phyloP scores from a whole-genome alignment of 2,888 invertebrate species.

The Caenorhabditis panamensis region DNA sequence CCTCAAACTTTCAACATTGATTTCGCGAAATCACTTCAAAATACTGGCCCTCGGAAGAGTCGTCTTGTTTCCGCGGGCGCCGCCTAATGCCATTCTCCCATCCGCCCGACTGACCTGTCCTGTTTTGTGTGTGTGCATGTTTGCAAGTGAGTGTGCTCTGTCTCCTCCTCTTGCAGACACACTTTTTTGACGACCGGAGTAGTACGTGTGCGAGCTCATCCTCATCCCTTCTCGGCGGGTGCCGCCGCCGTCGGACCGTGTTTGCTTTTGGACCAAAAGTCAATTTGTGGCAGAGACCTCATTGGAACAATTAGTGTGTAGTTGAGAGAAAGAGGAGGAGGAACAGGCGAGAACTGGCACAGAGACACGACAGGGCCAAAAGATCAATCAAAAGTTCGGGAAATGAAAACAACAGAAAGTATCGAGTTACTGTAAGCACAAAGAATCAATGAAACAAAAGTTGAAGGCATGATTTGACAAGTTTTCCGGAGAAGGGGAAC shows the following conservation, averaged over 20 bases:
- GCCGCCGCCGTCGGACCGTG: conserved; percentile 18
- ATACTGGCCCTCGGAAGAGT: conserved; percentile 33
- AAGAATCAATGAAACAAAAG: too few relatives aligned
- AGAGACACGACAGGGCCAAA: conserved; percentile 13
- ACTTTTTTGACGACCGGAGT: conserved; percentile 55
- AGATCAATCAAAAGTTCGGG: conserved; percentile 24
- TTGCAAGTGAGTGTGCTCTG: conserved; percentile 40
- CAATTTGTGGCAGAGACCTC: conserved; percentile 34
- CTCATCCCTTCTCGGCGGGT: neutral
- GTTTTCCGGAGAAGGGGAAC: too few relatives aligned
- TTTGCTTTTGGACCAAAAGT: conserved; percentile 57
- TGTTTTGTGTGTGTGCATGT: conserved; percentile 49
- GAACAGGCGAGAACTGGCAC: conserved; percentile 5
- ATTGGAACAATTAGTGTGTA: conserved; percentile 47
- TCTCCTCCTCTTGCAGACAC: conserved; percentile 39
- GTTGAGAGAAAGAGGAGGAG: neutral
- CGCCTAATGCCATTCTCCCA: conserved; percentile 37
- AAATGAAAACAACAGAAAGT: neutral
- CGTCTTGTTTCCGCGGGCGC: conserved; percentile 46
- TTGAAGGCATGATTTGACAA: too few relatives aligned
- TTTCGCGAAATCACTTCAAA: conserved; percentile 52
- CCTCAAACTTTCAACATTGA: conserved; percentile 48
- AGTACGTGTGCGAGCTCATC: conserved; percentile 53
- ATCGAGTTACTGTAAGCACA: conserved; percentile 34
- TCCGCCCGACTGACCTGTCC: conserved; percentile 46